Percentiles rank a stretch among this genome's conserved stretches.
Conservation (phyloP, 2,888 invertebrate genomes). For the Nowickia ferox region DNA sequence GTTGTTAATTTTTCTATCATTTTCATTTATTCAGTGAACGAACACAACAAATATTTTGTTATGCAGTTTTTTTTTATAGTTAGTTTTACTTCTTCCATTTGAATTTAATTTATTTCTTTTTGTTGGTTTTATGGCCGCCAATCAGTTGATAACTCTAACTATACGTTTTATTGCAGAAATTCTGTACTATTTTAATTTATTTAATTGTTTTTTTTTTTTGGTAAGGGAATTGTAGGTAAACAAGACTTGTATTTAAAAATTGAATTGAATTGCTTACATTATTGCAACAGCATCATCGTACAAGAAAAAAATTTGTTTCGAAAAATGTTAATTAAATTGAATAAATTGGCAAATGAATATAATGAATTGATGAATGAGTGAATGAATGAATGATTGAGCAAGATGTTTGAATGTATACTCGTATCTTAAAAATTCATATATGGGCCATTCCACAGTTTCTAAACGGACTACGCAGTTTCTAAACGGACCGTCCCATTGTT, state of each 20-base stretch:
- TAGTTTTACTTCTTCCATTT: constrained; percentile 19
- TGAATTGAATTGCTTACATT: constrained; percentile 7
- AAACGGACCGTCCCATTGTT: no score
- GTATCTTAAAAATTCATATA: neutral
- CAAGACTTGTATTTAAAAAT: neutral
- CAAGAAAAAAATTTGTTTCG: neutral
- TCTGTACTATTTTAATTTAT: neutral
- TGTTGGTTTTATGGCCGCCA: constrained; percentile 40
- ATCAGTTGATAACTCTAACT: constrained; percentile 51
- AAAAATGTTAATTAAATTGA: constrained; percentile 47
- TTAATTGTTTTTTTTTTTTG: neutral
- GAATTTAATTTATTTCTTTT: constrained; percentile 44
- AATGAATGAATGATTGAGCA: neutral
- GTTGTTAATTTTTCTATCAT: constrained; percentile 14
- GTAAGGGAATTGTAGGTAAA: neutral
- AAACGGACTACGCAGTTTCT: no score
- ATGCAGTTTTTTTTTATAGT: constrained; percentile 26
- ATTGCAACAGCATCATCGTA: neutral
- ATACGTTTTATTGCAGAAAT: constrained; percentile 44
- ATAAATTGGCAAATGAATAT: constrained; percentile 30
- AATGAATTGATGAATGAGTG: neutral
- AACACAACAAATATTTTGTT: constrained; percentile 65
- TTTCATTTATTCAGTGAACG: constrained; percentile 53
- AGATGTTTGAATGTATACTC: neutral
- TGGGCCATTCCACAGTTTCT: no score